Evolutionary conservation across 1,140 invertebrate species (phyloP).

Genomic region (Pogonognathellus flavescens): DNA sequence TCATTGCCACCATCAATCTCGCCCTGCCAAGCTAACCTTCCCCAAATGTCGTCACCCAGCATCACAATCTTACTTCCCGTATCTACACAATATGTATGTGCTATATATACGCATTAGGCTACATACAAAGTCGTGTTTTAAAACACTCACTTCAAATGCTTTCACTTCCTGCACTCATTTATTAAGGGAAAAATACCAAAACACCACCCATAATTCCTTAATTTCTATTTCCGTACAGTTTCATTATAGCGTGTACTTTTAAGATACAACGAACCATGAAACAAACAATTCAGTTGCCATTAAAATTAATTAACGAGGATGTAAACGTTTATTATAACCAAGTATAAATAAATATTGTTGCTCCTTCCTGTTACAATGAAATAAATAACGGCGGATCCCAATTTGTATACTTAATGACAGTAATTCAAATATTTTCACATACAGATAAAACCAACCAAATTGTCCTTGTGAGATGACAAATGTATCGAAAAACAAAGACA

Average conservation of each 20-base stretch:
- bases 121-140: background rate
- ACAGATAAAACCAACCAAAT: too few relatives aligned
- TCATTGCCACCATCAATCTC: constrained; percentile 53
- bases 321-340: background rate
- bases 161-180: constrained; percentile 43
- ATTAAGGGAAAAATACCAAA: background rate
- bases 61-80: background rate
- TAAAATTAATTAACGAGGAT: background rate
- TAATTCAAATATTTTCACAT: too few relatives aligned
- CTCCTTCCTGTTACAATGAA: background rate
- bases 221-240: background rate
- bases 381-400: background rate
- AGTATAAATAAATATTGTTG: background rate
- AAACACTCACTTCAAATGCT: constrained; percentile 17
- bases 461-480: too few relatives aligned
- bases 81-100: background rate
- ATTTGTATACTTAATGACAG: background rate
- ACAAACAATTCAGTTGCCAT: background rate
- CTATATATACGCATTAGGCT: too few relatives aligned
- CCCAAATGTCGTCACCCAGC: constrained; percentile 16
- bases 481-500: too few relatives aligned
- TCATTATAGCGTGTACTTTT: background rate
- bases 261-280: background rate
- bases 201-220: constrained; percentile 13
- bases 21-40: background rate